Evolutionary conservation across 2,113 vertebrate species (phyloP).

Genomic region (Gallinago jamesoni): DNA sequence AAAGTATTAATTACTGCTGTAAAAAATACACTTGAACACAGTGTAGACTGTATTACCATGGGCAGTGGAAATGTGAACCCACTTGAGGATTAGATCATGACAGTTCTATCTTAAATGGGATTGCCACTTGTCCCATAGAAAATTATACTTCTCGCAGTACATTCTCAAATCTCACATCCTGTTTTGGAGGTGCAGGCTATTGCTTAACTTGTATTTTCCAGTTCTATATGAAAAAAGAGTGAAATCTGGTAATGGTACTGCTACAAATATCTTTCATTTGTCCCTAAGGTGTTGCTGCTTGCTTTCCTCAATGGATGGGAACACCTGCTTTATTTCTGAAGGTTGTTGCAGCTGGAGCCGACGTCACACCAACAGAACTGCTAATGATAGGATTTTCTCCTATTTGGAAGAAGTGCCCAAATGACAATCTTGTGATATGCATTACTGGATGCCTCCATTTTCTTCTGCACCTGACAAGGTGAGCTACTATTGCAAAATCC

Average conservation of each 20-base stretch:
- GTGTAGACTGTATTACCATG: rapidly evolving
- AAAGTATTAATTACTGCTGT: background rate
- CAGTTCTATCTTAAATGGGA: background rate
- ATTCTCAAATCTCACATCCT: background rate
- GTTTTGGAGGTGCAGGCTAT: background rate
- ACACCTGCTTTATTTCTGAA: background rate
- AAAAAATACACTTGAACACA: background rate
- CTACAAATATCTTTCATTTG: background rate
- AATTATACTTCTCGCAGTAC: background rate
- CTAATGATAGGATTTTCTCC: background rate
- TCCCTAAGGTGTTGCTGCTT: background rate
- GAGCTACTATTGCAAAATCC: background rate
- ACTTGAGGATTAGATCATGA: background rate
- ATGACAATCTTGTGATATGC: background rate
- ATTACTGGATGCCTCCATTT: background rate
- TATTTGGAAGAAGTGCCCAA: background rate
- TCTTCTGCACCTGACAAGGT: background rate
- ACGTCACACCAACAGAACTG: background rate
- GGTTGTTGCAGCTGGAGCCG: background rate
- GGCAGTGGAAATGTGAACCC: background rate
- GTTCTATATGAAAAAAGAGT: background rate
- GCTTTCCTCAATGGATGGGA: background rate
- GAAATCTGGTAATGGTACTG: background rate
- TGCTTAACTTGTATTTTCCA: background rate
- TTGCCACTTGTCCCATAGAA: background rate